Evolutionary conservation across 2,797 vertebrate genomes (phyloP).

Genomic region (Pempheris klunzingeri): DNA sequence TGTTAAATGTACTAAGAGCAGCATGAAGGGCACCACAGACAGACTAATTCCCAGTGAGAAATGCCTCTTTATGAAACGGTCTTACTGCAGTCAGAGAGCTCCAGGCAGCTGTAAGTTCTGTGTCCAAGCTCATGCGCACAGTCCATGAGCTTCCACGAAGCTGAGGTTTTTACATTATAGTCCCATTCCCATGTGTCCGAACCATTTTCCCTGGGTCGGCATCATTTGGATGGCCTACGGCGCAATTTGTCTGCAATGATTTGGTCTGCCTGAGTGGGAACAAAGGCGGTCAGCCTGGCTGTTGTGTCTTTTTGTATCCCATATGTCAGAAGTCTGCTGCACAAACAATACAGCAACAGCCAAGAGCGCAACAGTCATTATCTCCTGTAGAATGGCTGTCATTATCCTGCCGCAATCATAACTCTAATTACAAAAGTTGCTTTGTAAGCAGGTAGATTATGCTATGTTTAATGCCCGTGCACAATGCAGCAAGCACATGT

Average conservation of each 20-base stretch:
- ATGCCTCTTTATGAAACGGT: slow-evolving; percentile 32
- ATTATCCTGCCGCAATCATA: slow-evolving; percentile 84
- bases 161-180: slow-evolving; percentile 67
- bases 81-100: slow-evolving; percentile 39
- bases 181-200: slow-evolving; percentile 73
- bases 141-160: slow-evolving; percentile 35
- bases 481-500: slow-evolving; percentile 64
- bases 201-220: slow-evolving; percentile 67
- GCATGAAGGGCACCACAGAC: slow-evolving; percentile 22
- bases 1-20: slow-evolving; percentile 21
- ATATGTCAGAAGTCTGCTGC: slow-evolving; percentile 83
- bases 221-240: slow-evolving; percentile 75
- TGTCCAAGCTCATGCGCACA: slow-evolving; percentile 50
- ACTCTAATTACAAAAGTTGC: slow-evolving; percentile 88
- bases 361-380: slow-evolving; percentile 79
- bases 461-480: slow-evolving; percentile 82
- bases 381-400: slow-evolving; percentile 77
- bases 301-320: slow-evolving; percentile 85
- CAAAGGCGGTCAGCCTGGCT: slow-evolving; percentile 75
- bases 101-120: slow-evolving; percentile 23
- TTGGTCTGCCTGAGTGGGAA: slow-evolving; percentile 79
- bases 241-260: slow-evolving; percentile 83
- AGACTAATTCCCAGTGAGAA: slow-evolving; percentile 28
- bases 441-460: slow-evolving; percentile 85
- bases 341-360: slow-evolving; percentile 81